These are phyloP conservation scores for Dendrolimus kikuchii DNA, from an alignment of 1,140 invertebrate genomes.

Conservation along the genomic window DNA sequence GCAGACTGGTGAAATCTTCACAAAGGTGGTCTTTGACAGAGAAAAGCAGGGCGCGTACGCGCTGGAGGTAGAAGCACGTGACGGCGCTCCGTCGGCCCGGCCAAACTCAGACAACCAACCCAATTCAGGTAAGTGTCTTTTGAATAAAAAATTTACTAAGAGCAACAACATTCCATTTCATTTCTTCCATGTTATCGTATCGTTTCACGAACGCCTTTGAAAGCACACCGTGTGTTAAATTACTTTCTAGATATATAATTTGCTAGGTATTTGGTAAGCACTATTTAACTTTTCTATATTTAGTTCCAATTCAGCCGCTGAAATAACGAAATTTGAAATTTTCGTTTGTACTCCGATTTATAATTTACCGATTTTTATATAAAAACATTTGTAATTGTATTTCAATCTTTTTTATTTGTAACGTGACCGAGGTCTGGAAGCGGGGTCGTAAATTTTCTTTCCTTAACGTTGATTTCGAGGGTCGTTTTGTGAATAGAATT, in stretches of 20 bases:
- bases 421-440: too few relatives aligned
- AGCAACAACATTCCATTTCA: neutral
- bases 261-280: too few relatives aligned
- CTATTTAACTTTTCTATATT: too few relatives aligned
- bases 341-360: too few relatives aligned
- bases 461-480: neutral
- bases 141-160: neutral
- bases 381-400: neutral
- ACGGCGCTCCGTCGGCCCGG: constrained; percentile 92
- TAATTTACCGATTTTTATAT: too few relatives aligned
- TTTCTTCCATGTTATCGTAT: too few relatives aligned
- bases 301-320: too few relatives aligned
- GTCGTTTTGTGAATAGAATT: constrained; percentile 4
- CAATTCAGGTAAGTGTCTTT: constrained; percentile 88
- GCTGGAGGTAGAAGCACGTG: constrained; percentile 92
- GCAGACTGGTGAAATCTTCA: constrained; percentile 94
- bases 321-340: too few relatives aligned
- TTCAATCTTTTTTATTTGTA: neutral
- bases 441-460: neutral
- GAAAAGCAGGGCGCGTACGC: constrained; percentile 96
- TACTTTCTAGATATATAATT: too few relatives aligned
- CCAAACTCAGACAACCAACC: constrained; percentile 92
- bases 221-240: neutral
- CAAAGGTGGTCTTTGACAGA: constrained; percentile 93
- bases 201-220: neutral